Evolutionary conservation across 1,140 invertebrate genomes (phyloP), one percentile per base, ranked within the genome.

Genomic region (Anagrus nilaparvatae): DNA sequence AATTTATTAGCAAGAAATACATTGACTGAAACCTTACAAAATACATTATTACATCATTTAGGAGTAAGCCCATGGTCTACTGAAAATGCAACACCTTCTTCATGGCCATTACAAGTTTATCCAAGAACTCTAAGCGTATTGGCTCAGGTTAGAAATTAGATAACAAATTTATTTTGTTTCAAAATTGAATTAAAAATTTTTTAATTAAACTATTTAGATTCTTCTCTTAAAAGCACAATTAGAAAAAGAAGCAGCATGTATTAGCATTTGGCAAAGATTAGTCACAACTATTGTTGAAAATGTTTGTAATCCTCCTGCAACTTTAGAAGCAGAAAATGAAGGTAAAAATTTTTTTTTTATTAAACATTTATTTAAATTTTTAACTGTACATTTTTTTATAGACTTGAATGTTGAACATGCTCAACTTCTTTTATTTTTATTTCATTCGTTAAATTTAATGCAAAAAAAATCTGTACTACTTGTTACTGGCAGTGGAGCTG

Each of bases 361-460:
- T 10, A 34, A 21, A 23, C n/a, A 42, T 31, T 45, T 38, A 40
- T 33, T 20, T 20, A 33, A 37, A 20, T 35, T n/a, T 33, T 20
- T 42, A n/a, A 34, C 29, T 18, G 40, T 19, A 29, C 16, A 13
- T 30, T 35, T 20, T 12, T 27, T 46, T 46, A 38, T 67, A 83
- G 90, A 95, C 72, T 69, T 97, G 24, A 97, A 97, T 66, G 89
- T 96, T 8, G 94, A 97, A 62, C 93, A 97, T 67, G 82, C 90
- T 0, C 92, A 97, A 59, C 68, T 97, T 8, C 66, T 97, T 45
- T 72, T 97, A 1, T 95, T 96, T 60, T 68, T 97, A 2, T 97
- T 97, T 60, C 92, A 97, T 63, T 89, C 88, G 3, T 63, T 97
- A 19, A 92, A 89, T 54, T 67, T 97, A 19, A 95, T 95, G 87